Evolutionary conservation across 2,888 invertebrate genomes (phyloP).

Genomic region (Globia sparganii): DNA sequence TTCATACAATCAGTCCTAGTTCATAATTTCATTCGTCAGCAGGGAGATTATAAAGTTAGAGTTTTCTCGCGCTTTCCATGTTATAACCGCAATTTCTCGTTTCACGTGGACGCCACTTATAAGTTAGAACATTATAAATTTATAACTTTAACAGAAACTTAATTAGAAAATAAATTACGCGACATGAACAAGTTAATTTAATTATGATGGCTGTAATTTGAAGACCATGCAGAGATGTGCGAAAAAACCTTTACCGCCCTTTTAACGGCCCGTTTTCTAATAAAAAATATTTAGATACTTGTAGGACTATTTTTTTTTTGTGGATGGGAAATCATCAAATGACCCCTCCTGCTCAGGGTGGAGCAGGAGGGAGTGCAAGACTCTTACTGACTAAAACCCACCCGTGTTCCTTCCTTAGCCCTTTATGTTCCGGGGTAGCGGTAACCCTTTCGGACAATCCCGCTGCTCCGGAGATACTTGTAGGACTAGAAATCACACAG

Average conservation of each 20-base stretch:
- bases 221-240: background rate
- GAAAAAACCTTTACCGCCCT: background rate
- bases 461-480: too few relatives aligned
- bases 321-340: too few relatives aligned
- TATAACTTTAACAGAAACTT: constrained; percentile 23
- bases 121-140: background rate
- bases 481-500: background rate
- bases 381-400: too few relatives aligned
- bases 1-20: background rate
- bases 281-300: background rate
- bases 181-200: background rate
- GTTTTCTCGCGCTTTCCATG: background rate
- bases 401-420: too few relatives aligned
- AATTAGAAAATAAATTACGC: constrained; percentile 21
- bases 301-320: too few relatives aligned
- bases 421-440: too few relatives aligned
- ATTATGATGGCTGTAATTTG: background rate
- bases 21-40: constrained; percentile 18
- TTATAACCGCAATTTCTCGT: constrained; percentile 40
- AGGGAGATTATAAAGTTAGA: constrained; percentile 27
- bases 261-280: background rate
- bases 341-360: too few relatives aligned
- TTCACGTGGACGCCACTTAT: constrained; percentile 8
- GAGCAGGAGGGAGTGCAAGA: too few relatives aligned
- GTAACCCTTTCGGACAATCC: too few relatives aligned